Evolutionary conservation across 2,888 invertebrate species (phyloP).

Genomic region (Acanthosepion esculentum): DNA sequence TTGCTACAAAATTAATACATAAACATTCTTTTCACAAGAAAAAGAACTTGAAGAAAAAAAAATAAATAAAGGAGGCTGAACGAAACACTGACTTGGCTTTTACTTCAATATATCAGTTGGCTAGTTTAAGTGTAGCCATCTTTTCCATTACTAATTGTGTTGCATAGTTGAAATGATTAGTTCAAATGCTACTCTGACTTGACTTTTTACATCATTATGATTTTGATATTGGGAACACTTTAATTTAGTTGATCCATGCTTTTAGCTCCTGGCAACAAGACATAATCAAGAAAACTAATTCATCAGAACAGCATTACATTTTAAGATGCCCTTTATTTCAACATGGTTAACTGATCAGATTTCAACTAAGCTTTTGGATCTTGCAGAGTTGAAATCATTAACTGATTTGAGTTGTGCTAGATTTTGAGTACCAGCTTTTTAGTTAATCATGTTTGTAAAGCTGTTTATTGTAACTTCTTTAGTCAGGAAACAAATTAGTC

Average conservation of each 20-base stretch:
- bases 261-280: not conserved
- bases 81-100: no score
- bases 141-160: no score
- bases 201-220: not conserved
- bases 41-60: no score
- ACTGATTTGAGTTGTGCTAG: not conserved
- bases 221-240: not conserved
- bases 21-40: no score
- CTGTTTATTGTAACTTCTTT: not conserved
- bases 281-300: not conserved
- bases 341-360: constrained; percentile 18
- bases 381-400: not conserved
- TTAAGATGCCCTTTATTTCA: not conserved
- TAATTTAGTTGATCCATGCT: not conserved
- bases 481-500: not conserved
- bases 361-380: not conserved
- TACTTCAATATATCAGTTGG: no score
- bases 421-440: not conserved
- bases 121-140: no score
- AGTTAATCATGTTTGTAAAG: not conserved
- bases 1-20: no score
- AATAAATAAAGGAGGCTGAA: no score
- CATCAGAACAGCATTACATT: not conserved
- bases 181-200: not conserved
- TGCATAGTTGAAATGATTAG: not conserved